Percentiles rank a stretch among this genome's conserved stretches.
Evolutionary conservation across 2,797 vertebrate genomes (phyloP).

Genomic region (Enteromius anoplus): DNA sequence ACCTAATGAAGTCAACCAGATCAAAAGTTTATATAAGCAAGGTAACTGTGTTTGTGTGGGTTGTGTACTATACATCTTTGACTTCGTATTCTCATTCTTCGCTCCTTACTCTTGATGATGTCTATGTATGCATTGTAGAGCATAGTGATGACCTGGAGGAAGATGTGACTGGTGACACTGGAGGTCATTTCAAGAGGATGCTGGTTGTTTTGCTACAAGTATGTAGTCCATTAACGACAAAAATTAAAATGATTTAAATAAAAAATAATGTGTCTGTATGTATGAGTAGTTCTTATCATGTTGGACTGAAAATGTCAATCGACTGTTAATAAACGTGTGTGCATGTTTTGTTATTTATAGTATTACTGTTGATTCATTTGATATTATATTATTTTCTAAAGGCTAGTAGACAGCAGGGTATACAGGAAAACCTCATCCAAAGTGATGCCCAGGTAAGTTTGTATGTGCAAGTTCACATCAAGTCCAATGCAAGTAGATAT

Average conservation of each 20-base stretch:
- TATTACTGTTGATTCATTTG: not conserved
- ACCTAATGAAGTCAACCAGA: slow-evolving; percentile 80
- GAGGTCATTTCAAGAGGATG: slow-evolving; percentile 91
- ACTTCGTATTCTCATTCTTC: not conserved
- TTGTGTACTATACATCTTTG: not conserved
- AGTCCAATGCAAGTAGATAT: not conserved
- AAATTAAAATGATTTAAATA: not conserved
- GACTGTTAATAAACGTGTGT: not conserved
- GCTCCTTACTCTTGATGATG: not conserved
- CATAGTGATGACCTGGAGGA: slow-evolving; percentile 87
- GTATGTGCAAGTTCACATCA: not conserved
- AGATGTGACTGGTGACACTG: slow-evolving; percentile 86
- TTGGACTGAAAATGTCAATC: not conserved
- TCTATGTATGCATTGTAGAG: slow-evolving; percentile 72
- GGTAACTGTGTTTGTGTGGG: slow-evolving; percentile 71
- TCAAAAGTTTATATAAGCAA: slow-evolving; percentile 84
- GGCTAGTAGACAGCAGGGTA: slow-evolving; percentile 85
- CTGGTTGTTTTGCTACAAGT: slow-evolving; percentile 95
- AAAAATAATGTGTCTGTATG: not conserved
- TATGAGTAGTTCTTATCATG: not conserved
- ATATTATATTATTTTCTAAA: slow-evolving; percentile 64
- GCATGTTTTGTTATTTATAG: not conserved
- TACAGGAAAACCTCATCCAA: slow-evolving; percentile 82
- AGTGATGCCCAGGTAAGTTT: slow-evolving; percentile 88
- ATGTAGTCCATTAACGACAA: not conserved